Evolutionary conservation across 2,113 vertebrate genomes (phyloP).

Genomic region (Dasyprocta punctata): DNA sequence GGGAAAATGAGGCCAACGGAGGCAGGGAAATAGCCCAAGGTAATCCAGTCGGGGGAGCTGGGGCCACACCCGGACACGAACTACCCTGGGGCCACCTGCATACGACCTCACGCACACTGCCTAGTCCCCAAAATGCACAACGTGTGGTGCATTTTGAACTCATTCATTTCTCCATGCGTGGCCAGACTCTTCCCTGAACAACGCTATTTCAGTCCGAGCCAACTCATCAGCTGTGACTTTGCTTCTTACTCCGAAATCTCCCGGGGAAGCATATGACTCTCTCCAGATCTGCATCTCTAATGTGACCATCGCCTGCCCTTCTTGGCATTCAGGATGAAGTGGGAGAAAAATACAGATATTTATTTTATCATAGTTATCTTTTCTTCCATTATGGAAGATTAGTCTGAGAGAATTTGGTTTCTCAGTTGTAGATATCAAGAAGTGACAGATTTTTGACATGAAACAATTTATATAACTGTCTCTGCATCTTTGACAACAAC

Average conservation of each 20-base stretch:
- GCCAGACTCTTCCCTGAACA: background rate
- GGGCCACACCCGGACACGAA: background rate
- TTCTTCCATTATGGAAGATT: background rate
- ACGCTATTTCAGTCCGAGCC: background rate
- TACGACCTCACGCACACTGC: background rate
- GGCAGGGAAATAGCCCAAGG: background rate
- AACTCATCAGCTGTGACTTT: background rate
- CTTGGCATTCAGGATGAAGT: background rate
- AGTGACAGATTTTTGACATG: background rate
- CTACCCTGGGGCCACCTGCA: background rate
- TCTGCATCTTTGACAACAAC: background rate
- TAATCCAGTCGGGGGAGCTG: background rate
- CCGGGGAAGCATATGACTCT: background rate
- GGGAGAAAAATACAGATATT: background rate
- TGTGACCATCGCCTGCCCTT: background rate
- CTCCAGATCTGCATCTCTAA: background rate
- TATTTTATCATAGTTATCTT: background rate
- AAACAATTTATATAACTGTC: background rate
- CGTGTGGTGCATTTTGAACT: accelerated
- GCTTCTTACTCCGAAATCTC: background rate
- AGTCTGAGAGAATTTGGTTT: background rate
- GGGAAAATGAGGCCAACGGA: too few relatives aligned
- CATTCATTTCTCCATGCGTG: background rate
- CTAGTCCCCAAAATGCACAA: background rate
- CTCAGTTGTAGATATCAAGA: background rate